Conservation (phyloP, 2,113 vertebrate species). For the Psittacula cyanocephala region DNA sequence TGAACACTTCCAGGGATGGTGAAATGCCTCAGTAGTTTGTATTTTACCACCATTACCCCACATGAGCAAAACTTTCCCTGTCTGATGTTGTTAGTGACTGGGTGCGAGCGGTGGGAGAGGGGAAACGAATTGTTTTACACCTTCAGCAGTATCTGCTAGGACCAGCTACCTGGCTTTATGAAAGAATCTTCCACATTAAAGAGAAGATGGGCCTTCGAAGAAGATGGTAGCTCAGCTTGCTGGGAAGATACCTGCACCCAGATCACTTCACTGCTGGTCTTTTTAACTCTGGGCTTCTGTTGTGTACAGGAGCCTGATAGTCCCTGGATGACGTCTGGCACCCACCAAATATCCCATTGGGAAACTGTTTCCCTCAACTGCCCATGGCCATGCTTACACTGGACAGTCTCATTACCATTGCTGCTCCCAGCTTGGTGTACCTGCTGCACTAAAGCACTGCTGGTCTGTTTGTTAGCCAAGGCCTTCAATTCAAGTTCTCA, state of each 20-base stretch:
- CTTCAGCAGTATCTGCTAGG: background rate
- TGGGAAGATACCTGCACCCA: background rate
- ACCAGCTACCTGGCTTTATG: background rate
- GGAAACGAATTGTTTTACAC: background rate
- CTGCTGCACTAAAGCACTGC: background rate
- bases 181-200: background rate
- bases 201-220: background rate
- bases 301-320: background rate
- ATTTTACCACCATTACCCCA: background rate
- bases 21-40: background rate
- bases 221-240: background rate
- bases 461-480: background rate
- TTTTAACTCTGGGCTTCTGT: background rate
- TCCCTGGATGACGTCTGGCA: background rate
- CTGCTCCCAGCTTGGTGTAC: background rate
- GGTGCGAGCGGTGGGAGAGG: accelerated
- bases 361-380: background rate
- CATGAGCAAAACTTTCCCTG: background rate
- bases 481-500: background rate
- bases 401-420: background rate
- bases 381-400: background rate
- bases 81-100: background rate
- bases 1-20: background rate
- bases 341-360: background rate
- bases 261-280: background rate